Evolutionary conservation across 1,140 invertebrate species (phyloP), one percentile per base, ranked within the genome.

Genomic region (Brachionus koreanus): DNA sequence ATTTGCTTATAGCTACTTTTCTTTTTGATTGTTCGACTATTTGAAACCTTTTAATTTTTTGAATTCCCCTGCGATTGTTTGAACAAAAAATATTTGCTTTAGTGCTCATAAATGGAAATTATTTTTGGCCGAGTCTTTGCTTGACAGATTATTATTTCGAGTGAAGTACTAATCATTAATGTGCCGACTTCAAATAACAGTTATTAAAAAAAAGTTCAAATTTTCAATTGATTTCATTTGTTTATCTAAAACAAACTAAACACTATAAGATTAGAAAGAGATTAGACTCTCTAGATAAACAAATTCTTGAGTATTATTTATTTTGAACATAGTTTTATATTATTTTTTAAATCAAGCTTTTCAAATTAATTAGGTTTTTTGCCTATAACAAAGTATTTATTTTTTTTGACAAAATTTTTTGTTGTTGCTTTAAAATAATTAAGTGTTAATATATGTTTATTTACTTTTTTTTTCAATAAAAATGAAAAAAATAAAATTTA

Each of bases 61-160:
- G 37, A 69, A 69, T 39, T 69, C 37, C 35, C 65, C 12, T 13
- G 33, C 25, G 33, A 35, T 33, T 69, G 37, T 69, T 69, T 69
- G 65, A 69, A 39, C 35, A 69, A 69, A 37, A 69, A 69, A 69
- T 69, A 69, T 69, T 69, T 69, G 65, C 16, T 69, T 43, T 69
- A 39, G 37, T 69, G 19, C 10, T 69, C 33, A 69, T 69, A 69
- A 69, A 69, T 69, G 33, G n/a, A 19, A 69, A 69, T 69, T 69
- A 19, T 39, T 69, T 39, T 69, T 19, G 16, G 6, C n/a, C 13
- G 37, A 39, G 33, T 39, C 37, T 69, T 69, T 39, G 16, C 13
- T 19, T 65, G 63, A 65, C 63, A 65, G 25, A 65, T 65, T 65
- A 33, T n/a, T 12, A 65, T 33, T n/a, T 29, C n/a, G 49, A 57